A percentile compares a stretch with the other conserved stretches of the same genome.
Evolutionary conservation across 1,140 invertebrate genomes (phyloP).

Genomic region (Drosophila lacertosa): DNA sequence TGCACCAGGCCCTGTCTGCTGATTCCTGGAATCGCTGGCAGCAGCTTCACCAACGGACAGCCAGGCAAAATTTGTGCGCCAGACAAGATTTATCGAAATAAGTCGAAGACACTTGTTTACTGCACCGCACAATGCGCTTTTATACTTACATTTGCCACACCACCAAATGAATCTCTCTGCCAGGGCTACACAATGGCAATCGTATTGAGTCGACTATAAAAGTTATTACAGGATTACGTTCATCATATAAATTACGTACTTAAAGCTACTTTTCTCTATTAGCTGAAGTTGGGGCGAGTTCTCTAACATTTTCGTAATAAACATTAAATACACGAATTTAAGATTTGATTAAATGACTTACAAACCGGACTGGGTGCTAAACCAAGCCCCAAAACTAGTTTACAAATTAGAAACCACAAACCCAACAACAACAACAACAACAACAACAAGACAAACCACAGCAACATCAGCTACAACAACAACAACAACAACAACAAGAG

Average conservation of each 20-base stretch:
- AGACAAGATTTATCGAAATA: conserved; percentile 53
- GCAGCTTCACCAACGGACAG: conserved; percentile 9
- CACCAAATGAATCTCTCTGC: conserved; percentile 32
- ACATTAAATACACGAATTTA: conserved; percentile 16
- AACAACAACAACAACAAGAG: conserved; percentile 39
- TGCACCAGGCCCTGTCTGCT: conserved; percentile 40
- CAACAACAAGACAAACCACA: conserved; percentile 33
- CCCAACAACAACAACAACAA: conserved; percentile 50
- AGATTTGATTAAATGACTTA: conserved; percentile 64
- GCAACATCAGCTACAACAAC: conserved; percentile 18
- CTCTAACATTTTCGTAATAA: background rate
- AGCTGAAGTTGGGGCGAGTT: background rate
- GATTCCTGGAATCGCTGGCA: conserved; percentile 34
- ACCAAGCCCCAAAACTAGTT: conserved; percentile 59
- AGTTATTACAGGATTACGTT: conserved; percentile 34
- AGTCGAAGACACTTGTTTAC: conserved; percentile 52
- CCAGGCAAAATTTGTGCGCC: conserved; percentile 18
- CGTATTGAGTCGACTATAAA: conserved; percentile 17
- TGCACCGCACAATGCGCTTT: conserved; percentile 1
- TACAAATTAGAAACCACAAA: conserved; percentile 67
- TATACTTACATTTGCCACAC: conserved; percentile 24
- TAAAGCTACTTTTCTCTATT: conserved; percentile 6
- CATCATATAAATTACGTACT: conserved; percentile 32
- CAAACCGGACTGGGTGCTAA: conserved; percentile 36
- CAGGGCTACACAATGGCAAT: conserved; percentile 7